Evolutionary conservation across 2,113 vertebrate species (phyloP).

Genomic region (Sinocyclocheilus anophthalmus): DNA sequence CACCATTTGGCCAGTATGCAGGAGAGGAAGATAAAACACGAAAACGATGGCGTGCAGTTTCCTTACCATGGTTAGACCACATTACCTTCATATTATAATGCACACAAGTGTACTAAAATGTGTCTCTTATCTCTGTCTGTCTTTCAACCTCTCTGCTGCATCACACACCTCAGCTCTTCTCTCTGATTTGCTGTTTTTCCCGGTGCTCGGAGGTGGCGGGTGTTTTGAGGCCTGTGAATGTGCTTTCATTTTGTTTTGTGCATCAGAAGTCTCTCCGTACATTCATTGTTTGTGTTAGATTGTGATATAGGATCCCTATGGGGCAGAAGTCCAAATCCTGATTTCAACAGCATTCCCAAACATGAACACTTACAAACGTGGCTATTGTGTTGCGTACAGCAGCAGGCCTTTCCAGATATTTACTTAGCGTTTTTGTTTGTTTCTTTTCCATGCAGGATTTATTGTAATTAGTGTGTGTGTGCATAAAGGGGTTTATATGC

Average conservation of each 20-base stretch:
- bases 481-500: slow-evolving; percentile 4
- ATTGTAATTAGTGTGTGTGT: slow-evolving; percentile 15
- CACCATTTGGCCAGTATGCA: slow-evolving; percentile 82
- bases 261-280: slow-evolving; percentile 1
- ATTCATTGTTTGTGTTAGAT: neutral
- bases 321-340: neutral
- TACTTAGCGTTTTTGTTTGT: slow-evolving; percentile 21
- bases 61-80: slow-evolving; percentile 81
- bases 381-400: neutral
- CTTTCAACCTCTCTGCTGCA: slow-evolving; percentile 4
- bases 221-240: neutral
- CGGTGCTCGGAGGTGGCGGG: slow-evolving; percentile 14
- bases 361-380: neutral
- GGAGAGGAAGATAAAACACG: slow-evolving; percentile 83
- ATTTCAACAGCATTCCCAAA: neutral
- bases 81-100: slow-evolving; percentile 61
- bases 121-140: slow-evolving; percentile 38
- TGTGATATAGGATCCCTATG: neutral
- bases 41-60: slow-evolving; percentile 81
- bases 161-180: neutral
- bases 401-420: neutral
- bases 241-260: slow-evolving; percentile 6
- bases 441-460: slow-evolving; percentile 18
- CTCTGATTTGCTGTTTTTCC: slow-evolving; percentile 29
- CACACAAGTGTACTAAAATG: slow-evolving; percentile 43